These are phyloP conservation scores for Xanthia togata DNA, from an alignment of 2,888 invertebrate species.

Conservation along the genomic window DNA sequence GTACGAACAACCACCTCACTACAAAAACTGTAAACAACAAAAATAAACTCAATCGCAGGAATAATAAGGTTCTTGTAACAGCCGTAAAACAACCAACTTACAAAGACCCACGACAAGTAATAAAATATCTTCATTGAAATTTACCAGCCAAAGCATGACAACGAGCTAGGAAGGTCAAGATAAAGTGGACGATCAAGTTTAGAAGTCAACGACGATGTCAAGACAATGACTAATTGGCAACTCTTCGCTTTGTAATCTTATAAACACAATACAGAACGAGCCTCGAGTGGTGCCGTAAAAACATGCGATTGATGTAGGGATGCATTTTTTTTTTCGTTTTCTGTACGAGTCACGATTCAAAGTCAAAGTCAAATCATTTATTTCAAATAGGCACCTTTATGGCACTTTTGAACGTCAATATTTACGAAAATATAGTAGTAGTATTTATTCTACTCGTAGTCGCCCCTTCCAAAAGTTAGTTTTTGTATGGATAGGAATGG, in stretches of 20 bases:
- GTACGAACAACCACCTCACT: conserved; percentile 43
- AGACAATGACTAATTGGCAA: conserved; percentile 76
- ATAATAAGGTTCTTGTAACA: conserved; percentile 66
- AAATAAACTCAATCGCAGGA: conserved; percentile 64
- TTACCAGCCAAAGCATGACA: conserved; percentile 62
- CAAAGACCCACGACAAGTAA: conserved; percentile 64
- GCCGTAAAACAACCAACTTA: conserved; percentile 59
- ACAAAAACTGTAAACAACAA: conserved; percentile 64
- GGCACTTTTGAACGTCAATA: too few relatives aligned
- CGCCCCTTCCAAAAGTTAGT: too few relatives aligned
- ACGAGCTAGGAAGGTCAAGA: conserved; percentile 67
- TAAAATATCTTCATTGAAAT: conserved; percentile 66
- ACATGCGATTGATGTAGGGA: conserved; percentile 55
- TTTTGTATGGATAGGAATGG: too few relatives aligned
- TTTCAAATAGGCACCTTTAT: too few relatives aligned
- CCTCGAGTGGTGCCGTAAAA: conserved; percentile 54
- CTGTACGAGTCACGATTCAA: conserved; percentile 20
- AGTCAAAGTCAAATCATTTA: too few relatives aligned
- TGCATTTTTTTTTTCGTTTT: conserved; percentile 27
- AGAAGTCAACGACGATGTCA: conserved; percentile 69
- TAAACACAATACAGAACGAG: conserved; percentile 63
- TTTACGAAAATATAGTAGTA: too few relatives aligned
- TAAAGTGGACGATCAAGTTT: conserved; percentile 69
- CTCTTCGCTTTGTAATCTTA: conserved; percentile 66
- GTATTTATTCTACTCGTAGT: too few relatives aligned